Conservation (phyloP, 2,113 vertebrate genomes). For the Eptatretus burgeri region DNA sequence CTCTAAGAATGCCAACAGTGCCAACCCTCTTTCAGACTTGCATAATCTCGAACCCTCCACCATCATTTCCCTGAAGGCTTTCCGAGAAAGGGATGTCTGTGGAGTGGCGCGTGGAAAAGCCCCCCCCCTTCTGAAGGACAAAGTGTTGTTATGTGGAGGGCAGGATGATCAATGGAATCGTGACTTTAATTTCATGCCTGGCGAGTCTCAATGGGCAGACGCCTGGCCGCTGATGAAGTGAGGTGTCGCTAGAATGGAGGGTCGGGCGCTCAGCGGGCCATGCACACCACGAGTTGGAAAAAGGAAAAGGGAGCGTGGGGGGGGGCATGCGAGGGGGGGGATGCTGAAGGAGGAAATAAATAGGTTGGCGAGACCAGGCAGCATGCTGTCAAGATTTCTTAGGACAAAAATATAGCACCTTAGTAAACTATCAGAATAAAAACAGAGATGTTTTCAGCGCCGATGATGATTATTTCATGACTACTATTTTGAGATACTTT, state of each 20-base stretch:
- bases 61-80: too few species aligned
- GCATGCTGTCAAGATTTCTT: too few species aligned
- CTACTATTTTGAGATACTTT: too few species aligned
- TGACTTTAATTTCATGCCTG: constrained; percentile 6
- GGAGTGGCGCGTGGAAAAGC: too few species aligned
- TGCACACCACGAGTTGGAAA: background rate
- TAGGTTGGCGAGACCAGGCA: background rate
- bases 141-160: constrained; percentile 5
- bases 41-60: too few species aligned
- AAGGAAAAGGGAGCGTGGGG: background rate
- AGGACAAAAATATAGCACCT: too few species aligned
- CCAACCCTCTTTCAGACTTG: too few species aligned
- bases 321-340: background rate
- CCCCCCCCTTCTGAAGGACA: background rate
- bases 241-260: constrained; percentile 4
- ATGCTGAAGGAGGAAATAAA: background rate
- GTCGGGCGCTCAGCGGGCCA: background rate
- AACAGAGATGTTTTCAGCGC: too few species aligned
- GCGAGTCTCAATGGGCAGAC: constrained; percentile 6
- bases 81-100: too few species aligned
- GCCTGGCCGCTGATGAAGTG: constrained; percentile 6
- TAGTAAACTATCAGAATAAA: too few species aligned
- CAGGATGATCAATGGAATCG: constrained; percentile 6
- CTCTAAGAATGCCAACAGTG: too few species aligned
- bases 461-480: too few species aligned